phyloP scores from a whole-genome alignment of 1,140 invertebrate species.

The Mya arenaria region DNA sequence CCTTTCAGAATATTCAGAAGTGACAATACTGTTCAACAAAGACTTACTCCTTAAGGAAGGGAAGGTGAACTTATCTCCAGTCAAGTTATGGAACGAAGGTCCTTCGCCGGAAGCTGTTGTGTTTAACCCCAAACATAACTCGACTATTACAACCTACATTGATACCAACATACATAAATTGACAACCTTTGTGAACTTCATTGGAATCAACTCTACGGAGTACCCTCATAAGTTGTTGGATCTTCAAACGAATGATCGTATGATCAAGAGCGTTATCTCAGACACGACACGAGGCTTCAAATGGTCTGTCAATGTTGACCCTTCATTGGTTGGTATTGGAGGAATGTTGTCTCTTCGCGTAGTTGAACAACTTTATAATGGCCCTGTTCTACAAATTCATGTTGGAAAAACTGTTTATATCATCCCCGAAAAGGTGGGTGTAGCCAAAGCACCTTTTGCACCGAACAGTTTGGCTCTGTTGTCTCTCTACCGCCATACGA shows the following conservation, averaged over 20 bases:
- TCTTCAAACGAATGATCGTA: constrained; percentile 8
- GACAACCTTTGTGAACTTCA: constrained; percentile 48
- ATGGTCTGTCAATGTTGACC: constrained; percentile 40
- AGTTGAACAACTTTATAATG: constrained; percentile 25
- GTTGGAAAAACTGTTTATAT: constrained; percentile 49
- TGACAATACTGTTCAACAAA: constrained; percentile 46
- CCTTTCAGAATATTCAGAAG: constrained; percentile 43
- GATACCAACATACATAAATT: constrained; percentile 41
- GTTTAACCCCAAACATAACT: constrained; percentile 9
- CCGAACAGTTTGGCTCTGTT: constrained; percentile 23
- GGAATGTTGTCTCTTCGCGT: constrained; percentile 46
- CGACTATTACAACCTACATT: constrained; percentile 20
- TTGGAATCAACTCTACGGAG: constrained; percentile 24
- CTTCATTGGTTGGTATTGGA: constrained; percentile 17
- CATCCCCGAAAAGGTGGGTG: constrained; percentile 8
- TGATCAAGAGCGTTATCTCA: constrained; percentile 3
- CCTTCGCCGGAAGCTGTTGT: constrained; percentile 44
- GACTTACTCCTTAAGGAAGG: constrained; percentile 7
- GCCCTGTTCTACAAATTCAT: constrained; percentile 40
- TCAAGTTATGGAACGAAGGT: constrained; percentile 41
- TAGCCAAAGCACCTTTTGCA: constrained; percentile 26
- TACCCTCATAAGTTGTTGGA: constrained; percentile 25
- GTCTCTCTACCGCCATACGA: constrained; percentile 27
- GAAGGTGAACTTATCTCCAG: constrained; percentile 19
- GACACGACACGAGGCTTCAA: constrained; percentile 40